These are phyloP conservation scores for Pipa parva DNA, from an alignment of 2,113 vertebrate genomes.

Conservation along the genomic window DNA sequence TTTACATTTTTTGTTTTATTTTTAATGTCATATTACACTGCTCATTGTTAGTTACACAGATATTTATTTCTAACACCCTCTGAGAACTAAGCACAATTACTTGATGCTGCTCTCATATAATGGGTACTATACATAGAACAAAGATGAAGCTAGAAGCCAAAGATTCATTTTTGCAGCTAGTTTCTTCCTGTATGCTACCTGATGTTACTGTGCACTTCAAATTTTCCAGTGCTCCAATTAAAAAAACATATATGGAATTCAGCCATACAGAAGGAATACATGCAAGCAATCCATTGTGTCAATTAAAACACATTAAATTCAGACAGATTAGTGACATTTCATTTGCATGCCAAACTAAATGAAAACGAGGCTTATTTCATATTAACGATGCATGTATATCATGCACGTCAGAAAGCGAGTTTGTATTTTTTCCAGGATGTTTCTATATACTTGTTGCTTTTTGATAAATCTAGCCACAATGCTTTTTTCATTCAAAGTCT, in stretches of 20 bases:
- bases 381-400: not conserved
- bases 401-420: conserved; percentile 23
- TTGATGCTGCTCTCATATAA: too few species aligned
- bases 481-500: conserved; percentile 23
- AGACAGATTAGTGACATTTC: conserved; percentile 21
- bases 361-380: not conserved
- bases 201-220: too few species aligned
- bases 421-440: not conserved
- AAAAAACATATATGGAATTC: not conserved
- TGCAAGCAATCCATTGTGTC: not conserved
- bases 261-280: not conserved
- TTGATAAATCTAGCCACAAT: conserved; percentile 9
- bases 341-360: conserved; percentile 4
- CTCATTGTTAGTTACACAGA: too few species aligned
- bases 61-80: too few species aligned
- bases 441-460: conserved; percentile 30
- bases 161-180: too few species aligned
- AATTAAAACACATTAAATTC: not conserved
- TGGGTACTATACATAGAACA: too few species aligned
- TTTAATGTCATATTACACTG: too few species aligned
- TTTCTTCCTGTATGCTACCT: too few species aligned
- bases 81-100: too few species aligned
- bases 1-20: too few species aligned
- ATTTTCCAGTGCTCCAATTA: too few species aligned
- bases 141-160: too few species aligned